These are phyloP conservation scores for Icerya purchasi DNA, from an alignment of 2,888 invertebrate genomes.

Conservation along the genomic window DNA sequence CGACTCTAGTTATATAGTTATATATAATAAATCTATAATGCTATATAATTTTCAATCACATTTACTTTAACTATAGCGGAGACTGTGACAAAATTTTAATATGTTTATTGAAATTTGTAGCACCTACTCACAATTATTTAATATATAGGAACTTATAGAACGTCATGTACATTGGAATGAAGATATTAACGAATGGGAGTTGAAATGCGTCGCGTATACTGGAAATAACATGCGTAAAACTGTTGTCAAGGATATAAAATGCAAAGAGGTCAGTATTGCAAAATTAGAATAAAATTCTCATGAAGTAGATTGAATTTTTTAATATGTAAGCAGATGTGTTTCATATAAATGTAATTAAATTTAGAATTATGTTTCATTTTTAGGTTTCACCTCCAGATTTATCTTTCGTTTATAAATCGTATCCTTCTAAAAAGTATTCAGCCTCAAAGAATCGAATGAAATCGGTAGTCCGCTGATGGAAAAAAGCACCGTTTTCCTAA, in stretches of 20 bases:
- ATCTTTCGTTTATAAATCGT: conserved; percentile 34
- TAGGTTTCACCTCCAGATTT: conserved; percentile 38
- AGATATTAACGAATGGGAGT: conserved; percentile 95
- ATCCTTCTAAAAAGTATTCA: conserved; percentile 10
- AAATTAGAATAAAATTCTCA: not conserved
- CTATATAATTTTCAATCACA: too few species aligned
- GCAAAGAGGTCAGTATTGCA: not conserved
- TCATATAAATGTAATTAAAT: not conserved
- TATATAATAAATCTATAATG: too few species aligned
- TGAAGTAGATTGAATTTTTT: not conserved
- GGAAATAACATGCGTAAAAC: conserved; percentile 88
- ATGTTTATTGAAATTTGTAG: too few species aligned
- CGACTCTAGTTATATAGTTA: too few species aligned
- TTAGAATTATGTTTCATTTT: conserved; percentile 16
- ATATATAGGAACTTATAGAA: conserved; percentile 54
- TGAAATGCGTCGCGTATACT: conserved; percentile 93
- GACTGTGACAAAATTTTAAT: too few species aligned
- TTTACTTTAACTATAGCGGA: too few species aligned
- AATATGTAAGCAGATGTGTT: not conserved
- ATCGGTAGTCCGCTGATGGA: too few species aligned
- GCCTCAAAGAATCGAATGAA: conserved; percentile 4
- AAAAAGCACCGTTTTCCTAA: too few species aligned
- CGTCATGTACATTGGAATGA: conserved; percentile 91
- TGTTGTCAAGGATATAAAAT: conserved; percentile 20
- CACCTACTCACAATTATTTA: too few species aligned